Base-by-base conservation (phyloP, 1,140 invertebrate genomes). In the Bacillus rossius region DNA sequence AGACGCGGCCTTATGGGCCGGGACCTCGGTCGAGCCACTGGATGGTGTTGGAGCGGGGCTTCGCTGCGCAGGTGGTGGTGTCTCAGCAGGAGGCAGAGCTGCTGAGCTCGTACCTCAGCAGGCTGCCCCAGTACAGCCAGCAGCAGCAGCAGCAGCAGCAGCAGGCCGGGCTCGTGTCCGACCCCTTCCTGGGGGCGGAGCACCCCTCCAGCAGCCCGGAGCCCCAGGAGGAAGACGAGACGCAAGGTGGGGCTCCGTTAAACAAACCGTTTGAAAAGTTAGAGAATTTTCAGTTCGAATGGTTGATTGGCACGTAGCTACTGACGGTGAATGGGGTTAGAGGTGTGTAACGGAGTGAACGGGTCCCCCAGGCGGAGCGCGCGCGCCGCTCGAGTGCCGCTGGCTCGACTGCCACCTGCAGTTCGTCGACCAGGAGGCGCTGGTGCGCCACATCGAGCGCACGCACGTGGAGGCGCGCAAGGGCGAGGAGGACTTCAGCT, bases 361-460 rank as follows among this genome's bases (percentile, higher is more conserved):
- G n/a, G n/a, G n/a, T n/a, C n/a, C n/a, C n/a, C n/a, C n/a, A n/a
- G n/a, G n/a, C n/a, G 29, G 29, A 34, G 29, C 29, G 29, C 29
- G 29, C 10, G 29, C 29, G 29, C 29, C 19, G 14, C 38, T 58
- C n/a, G 77, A 79, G 43, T 97, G 94, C 69, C 79, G 84, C 52
- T 97, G 94, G 94, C 84, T 89, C 37, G 85, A 89, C 59, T 97
- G 94, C 69, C 87, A 88, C 64, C 81, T 82, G 59, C 74, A 80
- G 41, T 96, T 94, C 72, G 75, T 82, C 0, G 84, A 86, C 60
- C 91, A 94, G 64, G 86, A 83, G 38, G 81, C 83, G 2, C 76
- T 98, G 25, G 94, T 97, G 0, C 81, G 84, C 37, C 95, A 98
- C 70, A 94, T 98, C 55, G 94, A 97, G 70, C 90, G 89, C 69